Base-by-base conservation (phyloP, 2,888 invertebrate species). In the Drosophila diplacantha region DNA sequence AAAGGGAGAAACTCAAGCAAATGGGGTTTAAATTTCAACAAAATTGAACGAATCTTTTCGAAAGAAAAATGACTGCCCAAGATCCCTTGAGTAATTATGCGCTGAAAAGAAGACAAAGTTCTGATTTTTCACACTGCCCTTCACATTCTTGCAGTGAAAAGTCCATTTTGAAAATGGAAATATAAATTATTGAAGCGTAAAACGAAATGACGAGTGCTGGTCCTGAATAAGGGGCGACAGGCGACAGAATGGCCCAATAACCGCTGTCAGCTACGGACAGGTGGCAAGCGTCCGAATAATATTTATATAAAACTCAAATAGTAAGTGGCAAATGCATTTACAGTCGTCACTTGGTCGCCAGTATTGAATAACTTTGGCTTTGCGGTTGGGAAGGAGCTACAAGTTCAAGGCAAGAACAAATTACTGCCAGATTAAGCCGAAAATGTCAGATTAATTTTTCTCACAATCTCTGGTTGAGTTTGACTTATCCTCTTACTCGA, bases 11-110 rank as follows among this genome's bases (percentile, higher is more conserved):
- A 64, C 63, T 68, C 64, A 63, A 60, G 52, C 44, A 77, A 74
- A 77, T 69, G 72, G 77, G 74, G 70, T 74, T 77, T 70, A 70
- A 76, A 80, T 82, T 75, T 80, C 70, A 63, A 52, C 65, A 74
- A 64, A 59, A 68, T 58, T 64, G 49, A 60, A 50, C 49, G 49
- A 55, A 47, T 54, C 20, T 29, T 31, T 12, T 22, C 3, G 47
- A 22, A 3, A 29, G 22, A 60, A 51, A 31, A 31, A 51, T 51
- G n/a, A 32, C 31, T 44, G 41, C 38, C 22, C 18, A 26, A 22
- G 24, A 18, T 38, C 49, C n/a, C 26, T 56, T 52, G 76, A 57
- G 57, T 68, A 76, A 82, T 80, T 77, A 74, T 61, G 57, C 66
- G 58, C 70, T 35, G n/a, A 56, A 75, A 72, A 76, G 72, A 62